Conservation (phyloP, 2,888 invertebrate species). For the Ptycholaimellus sp. region DNA sequence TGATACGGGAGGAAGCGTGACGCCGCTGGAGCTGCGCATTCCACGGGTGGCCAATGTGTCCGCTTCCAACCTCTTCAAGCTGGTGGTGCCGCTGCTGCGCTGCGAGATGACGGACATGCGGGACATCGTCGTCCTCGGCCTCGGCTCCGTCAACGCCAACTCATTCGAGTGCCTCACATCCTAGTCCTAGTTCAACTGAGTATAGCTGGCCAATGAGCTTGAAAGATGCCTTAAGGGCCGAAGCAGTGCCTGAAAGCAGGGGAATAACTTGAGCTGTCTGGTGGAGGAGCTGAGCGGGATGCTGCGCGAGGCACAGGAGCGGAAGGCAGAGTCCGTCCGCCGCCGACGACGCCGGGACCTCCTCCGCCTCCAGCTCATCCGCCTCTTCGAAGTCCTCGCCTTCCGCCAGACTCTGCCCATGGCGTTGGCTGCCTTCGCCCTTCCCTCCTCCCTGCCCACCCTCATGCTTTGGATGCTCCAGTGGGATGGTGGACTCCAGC, state of each 20-base stretch:
- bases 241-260: neutral
- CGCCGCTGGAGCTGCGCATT: conserved; percentile 5
- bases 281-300: conserved; percentile 71
- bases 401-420: too few species aligned
- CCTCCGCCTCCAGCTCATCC: conserved; percentile 62
- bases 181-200: neutral
- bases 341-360: conserved; percentile 68
- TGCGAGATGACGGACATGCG: conserved; percentile 80
- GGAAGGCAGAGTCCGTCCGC: conserved; percentile 72
- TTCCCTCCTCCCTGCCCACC: neutral
- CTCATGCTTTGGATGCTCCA: conserved; percentile 11
- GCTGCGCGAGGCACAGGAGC: conserved; percentile 78
- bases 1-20: conserved; percentile 8
- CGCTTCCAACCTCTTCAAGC: conserved; percentile 64
- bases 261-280: conserved; percentile 44
- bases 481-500: conserved; percentile 26
- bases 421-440: neutral
- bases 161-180: conserved; percentile 53
- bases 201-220: neutral
- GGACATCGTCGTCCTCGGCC: conserved; percentile 71
- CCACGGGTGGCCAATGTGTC: conserved; percentile 41
- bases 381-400: conserved; percentile 69
- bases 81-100: conserved; percentile 65
- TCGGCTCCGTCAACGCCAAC: conserved; percentile 78
- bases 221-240: neutral